Evolutionary conservation across 1,140 invertebrate species (phyloP).

Genomic region (Riptortus pedestris): DNA sequence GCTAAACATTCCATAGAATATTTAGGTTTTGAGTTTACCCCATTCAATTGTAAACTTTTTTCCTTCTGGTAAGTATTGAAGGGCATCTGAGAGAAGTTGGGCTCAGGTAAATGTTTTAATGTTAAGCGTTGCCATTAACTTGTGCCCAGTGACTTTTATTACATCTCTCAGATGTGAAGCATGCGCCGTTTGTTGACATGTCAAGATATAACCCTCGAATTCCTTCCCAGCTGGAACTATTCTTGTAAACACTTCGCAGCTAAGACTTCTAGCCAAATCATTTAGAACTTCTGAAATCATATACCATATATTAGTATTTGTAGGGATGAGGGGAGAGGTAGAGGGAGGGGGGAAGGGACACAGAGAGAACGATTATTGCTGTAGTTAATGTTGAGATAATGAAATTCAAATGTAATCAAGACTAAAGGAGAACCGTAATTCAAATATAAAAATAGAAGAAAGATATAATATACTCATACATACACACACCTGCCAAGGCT

Average conservation of each 20-base stretch:
- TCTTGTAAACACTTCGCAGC: conserved; percentile 27
- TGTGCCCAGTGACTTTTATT: conserved; percentile 33
- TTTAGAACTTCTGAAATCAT: conserved; percentile 29
- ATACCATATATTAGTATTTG: no score
- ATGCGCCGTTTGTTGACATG: conserved; percentile 35
- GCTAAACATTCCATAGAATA: no score
- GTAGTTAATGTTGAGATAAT: no score
- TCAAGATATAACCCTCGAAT: conserved; percentile 31
- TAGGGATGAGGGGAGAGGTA: background rate
- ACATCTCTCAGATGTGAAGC: conserved; percentile 50
- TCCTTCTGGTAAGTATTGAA: conserved; percentile 8
- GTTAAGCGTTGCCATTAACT: conserved; percentile 1
- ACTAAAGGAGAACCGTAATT: no score
- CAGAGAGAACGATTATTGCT: no score
- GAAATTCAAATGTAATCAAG: no score
- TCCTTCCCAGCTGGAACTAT: conserved; percentile 29
- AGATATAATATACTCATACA: no score
- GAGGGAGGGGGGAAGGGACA: background rate
- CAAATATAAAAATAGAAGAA: no score
- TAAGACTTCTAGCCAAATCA: conserved; percentile 25
- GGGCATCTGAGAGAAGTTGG: conserved; percentile 15
- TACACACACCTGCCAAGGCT: no score
- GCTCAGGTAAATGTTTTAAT: conserved; percentile 26
- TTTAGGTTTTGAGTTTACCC: no score
- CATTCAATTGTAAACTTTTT: conserved; percentile 7